Evolutionary conservation across 1,140 invertebrate genomes (phyloP), one percentile per base, ranked within the genome.

Genomic region (Phymastichus coffea): DNA sequence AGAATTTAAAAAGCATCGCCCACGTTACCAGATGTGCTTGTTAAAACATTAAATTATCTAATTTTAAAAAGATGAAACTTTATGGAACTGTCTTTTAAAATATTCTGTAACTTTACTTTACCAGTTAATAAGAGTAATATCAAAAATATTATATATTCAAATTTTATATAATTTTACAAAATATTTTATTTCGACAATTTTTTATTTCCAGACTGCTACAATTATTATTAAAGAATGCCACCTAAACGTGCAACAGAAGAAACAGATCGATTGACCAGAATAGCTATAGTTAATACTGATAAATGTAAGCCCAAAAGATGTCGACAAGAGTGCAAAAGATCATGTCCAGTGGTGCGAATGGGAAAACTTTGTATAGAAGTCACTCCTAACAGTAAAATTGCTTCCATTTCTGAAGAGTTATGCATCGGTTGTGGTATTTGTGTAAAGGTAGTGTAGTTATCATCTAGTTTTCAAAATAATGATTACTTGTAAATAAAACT

Each of bases 341-440:
- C 92, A 40, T 99, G 97, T 82, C 97, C 97, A 7, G 97, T 99
- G 47, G 96, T 99, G 40, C 85, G 96, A 68, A 97, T 97, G 93
- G 97, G 97, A 72, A 99, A 99, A 82, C 84, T 99, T 17, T 99
- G 98, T 78, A 99, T 99, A 73, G 97, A 99, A 86, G 98, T 99
- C 17, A 88, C 86, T 23, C 90, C 95, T n/a, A 95, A 94, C 75
- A 94, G 93, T 70, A 99, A 99, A 83, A 97, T 99, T 66, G 95
- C 98, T 47, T 88, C 89, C 43, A 97, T 99, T 71, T 99, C 97
- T 59, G 98, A 99, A 82, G 95, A 98, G 78, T 81, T 99, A 0
- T 99, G 98, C 77, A 99, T 99, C 75, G 98, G 97, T 73, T 99
- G 97, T 83, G 97, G 97, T 91, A 99, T 99, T 72, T 99, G 98